Base-by-base conservation (phyloP, 2,888 invertebrate genomes). In the Cataglyphis albicans region DNA sequence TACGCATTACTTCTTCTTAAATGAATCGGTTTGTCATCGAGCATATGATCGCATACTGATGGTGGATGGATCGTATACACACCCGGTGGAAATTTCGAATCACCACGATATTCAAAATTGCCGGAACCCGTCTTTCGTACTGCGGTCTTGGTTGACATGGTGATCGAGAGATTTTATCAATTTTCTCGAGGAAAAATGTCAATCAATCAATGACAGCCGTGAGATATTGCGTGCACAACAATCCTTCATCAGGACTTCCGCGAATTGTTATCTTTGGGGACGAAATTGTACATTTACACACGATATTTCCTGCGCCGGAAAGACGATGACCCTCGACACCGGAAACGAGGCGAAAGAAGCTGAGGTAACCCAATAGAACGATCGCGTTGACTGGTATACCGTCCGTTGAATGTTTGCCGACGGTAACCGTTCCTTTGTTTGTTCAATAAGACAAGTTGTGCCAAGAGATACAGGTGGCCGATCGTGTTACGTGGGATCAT, bases 371-470 rank as follows among this genome's bases (percentile, higher is more conserved):
- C 38, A 59, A 15, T 55, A 55, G 44, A 80, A 25, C 15, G 32
- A 61, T 21, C 7, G 55, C 52, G 5, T 2, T 38, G 70, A 68
- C 68, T 67, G 61, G 44, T 44, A 44, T 44, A 84, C 74, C 44
- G 57, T 44, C 48, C 25, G 55, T 81, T 75, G 67, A 74, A 76
- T 76, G 65, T 76, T 68, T 83, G 41, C 41, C 44, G 57, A 84
- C 48, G 29, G 80, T 63, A 78, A 84, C 83, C 67, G 15, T 86
- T 87, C 87, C 75, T 86, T 90, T 90, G 93, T 93, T 93, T 93
- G 93, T 89, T 93, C 93, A 89, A 93, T 93, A 92, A 68, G 84
- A 92, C 63, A 84, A 90, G 90, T 88, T 80, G 59, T 73, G 59
- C 32, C 48, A 35, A 18, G 32, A n/a, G 32, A 59, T 35, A 59